Evolutionary conservation across 2,888 invertebrate species (phyloP), one percentile per base, ranked within the genome.

Genomic region (Apotomis capreana): DNA sequence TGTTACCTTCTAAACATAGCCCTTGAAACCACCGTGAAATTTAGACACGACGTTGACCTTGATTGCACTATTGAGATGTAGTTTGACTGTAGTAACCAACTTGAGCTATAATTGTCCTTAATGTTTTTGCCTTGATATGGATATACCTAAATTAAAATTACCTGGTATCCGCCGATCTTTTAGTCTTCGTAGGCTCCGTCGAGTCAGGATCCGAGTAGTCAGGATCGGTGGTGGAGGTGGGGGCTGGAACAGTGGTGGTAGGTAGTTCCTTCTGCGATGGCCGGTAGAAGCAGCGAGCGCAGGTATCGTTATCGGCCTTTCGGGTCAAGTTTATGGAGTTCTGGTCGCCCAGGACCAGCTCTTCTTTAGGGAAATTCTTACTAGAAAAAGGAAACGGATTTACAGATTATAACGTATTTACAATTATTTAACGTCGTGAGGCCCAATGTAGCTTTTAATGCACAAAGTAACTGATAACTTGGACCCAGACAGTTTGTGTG

Each of bases 301-400:
- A 77, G 73, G 15, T 73, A 61, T 15, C 80, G 77, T 49, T 76
- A 76, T 0, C 83, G 87, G 65, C 9, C 75, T 80, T 52, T 74
- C 74, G 2, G 85, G 76, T 60, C 90, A 91, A 0, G 80, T 81
- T 1, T 74, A 76, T 74, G 0, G 89, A 83, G 37, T 85, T 91
- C 0, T 95, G 95, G 80, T 97, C 97, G 0, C 97, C 97, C 76
- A 97, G 90, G 79, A 97, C 95, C 49, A 97, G 89, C 81, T 96
- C 96, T 54, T 95, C 94, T 4, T 94, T 89, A 4, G 95, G 91
- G 79, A 89, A 93, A 26, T 82, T 92, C 51, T 95, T 94, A 78
- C 96, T 95, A 81, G 1, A 80, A 84, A 74, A 4, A 6, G 40
- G 40, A 15, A n/a, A 4, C 26, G 26, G 26, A 15, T 15, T 15